Percentiles rank a stretch among this genome's conserved stretches.
Evolutionary conservation across 2,797 vertebrate species (phyloP).

Genomic region (Coregonus sp.): DNA sequence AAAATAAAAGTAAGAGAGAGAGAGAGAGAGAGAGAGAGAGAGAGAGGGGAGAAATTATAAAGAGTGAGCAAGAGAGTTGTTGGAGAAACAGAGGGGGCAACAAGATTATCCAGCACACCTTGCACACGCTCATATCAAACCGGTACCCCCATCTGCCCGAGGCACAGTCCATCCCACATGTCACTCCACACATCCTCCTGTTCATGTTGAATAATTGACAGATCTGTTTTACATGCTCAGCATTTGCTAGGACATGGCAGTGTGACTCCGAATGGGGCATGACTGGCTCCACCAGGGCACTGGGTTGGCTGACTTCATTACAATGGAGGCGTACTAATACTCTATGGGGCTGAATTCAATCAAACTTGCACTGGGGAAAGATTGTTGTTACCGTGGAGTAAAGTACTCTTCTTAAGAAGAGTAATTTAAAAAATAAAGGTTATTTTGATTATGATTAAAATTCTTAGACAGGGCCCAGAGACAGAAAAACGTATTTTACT

Average conservation of each 20-base stretch:
- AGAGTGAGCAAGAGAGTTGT: background rate
- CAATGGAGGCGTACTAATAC: conserved; percentile 59
- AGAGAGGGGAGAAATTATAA: conserved; percentile 6
- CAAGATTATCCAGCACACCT: conserved; percentile 75
- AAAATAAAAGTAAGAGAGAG: background rate
- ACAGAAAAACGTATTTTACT: background rate
- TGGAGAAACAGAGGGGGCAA: conserved; percentile 20
- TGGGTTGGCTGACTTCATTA: conserved; percentile 70
- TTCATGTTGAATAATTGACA: conserved; percentile 80
- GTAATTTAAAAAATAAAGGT: no score
- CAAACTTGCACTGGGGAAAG: conserved; percentile 42
- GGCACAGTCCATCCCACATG: conserved; percentile 76
- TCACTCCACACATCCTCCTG: conserved; percentile 79
- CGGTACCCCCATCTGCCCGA: conserved; percentile 71
- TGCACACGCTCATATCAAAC: conserved; percentile 75
- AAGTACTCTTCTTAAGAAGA: no score
- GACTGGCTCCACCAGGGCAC: conserved; percentile 63
- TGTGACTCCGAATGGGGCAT: conserved; percentile 77
- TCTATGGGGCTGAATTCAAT: conserved; percentile 57
- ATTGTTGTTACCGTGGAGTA: no score
- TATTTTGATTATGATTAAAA: no score
- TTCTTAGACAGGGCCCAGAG: background rate
- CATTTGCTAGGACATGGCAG: conserved; percentile 78
- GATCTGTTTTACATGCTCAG: conserved; percentile 81
- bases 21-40: background rate